Evolutionary conservation across 2,113 vertebrate genomes (phyloP), one percentile per base, ranked within the genome.

Genomic region (Ictalurus furcatus): DNA sequence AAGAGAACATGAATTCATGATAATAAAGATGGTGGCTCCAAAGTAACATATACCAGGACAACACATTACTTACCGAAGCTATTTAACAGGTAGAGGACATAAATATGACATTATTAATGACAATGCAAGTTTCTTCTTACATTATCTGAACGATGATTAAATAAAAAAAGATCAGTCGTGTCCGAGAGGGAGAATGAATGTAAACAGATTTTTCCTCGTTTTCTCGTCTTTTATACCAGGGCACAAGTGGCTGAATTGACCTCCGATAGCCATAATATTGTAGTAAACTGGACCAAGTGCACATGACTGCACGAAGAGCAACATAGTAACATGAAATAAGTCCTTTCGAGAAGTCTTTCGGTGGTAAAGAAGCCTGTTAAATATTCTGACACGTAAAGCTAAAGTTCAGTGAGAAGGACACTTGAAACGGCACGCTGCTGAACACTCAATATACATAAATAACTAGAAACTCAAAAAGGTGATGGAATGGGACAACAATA

Each of bases 341-440:
- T 52, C 28, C 54, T 30, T 11, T 4, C 16, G 52, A 76, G 17
- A 6, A 63, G 37, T 40, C 52, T 44, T n/a, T 16, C n/a, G n/a
- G 37, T 63, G 17, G 37, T 28, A n/a, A 54, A 59, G 23, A 61
- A n/a, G 86, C 58, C 71, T 84, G 58, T 25, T 79, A 52, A 78
- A 78, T 28, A 6, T 52, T 48, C 19, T 56, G 6, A 80, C 28
- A 80, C 6, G 25, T 80, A 80, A 82, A 82, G 80, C 80, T 83
- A 59, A 81, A 81, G 76, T 69, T 82, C 23, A 58, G 58, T n/a
- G 59, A 34, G 79, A 88, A 88, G 87, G 78, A 82, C 78, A 88
- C 87, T 88, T 88, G 40, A 69, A 67, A 81, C 25, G 6, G 78
- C 19, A 81, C 0, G 14, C 19, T 28, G 54, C 85, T 88, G 0